Percentiles rank a stretch among this genome's conserved stretches.
Conservation (phyloP, 2,888 invertebrate genomes). For the Aromia moschata region DNA sequence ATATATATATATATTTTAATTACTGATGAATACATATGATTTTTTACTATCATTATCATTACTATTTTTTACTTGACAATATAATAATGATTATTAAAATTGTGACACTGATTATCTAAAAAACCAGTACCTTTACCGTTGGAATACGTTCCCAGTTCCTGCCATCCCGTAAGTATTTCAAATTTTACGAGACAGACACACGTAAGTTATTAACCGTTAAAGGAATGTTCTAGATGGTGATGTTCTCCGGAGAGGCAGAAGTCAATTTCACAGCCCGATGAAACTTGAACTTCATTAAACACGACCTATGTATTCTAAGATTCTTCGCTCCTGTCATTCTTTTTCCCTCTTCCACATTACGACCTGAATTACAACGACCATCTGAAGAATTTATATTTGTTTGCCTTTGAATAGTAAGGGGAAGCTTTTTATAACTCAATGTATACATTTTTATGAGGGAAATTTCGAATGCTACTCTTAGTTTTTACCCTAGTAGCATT, state of each 20-base stretch:
- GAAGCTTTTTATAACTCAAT: not conserved
- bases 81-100: too few species aligned
- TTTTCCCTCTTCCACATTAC: not conserved
- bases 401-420: conserved; percentile 4
- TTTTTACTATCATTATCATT: too few species aligned
- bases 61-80: too few species aligned
- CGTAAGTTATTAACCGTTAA: conserved; percentile 22
- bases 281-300: conserved; percentile 53
- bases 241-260: conserved; percentile 33
- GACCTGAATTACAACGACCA: conserved; percentile 8
- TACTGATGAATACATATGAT: too few species aligned
- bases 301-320: conserved; percentile 39
- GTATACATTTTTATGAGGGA: conserved; percentile 10
- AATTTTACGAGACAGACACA: conserved; percentile 1
- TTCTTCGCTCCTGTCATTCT: conserved; percentile 17
- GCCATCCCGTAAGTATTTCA: too few species aligned
- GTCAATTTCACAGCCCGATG: conserved; percentile 54
- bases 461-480: too few species aligned
- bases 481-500: too few species aligned
- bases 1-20: too few species aligned
- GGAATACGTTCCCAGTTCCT: too few species aligned
- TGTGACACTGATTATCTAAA: too few species aligned
- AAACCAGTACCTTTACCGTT: too few species aligned
- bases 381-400: conserved; percentile 17
- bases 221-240: conserved; percentile 13